phyloP scores from a whole-genome alignment of 1,140 invertebrate species.

The Papilio polyxenes region DNA sequence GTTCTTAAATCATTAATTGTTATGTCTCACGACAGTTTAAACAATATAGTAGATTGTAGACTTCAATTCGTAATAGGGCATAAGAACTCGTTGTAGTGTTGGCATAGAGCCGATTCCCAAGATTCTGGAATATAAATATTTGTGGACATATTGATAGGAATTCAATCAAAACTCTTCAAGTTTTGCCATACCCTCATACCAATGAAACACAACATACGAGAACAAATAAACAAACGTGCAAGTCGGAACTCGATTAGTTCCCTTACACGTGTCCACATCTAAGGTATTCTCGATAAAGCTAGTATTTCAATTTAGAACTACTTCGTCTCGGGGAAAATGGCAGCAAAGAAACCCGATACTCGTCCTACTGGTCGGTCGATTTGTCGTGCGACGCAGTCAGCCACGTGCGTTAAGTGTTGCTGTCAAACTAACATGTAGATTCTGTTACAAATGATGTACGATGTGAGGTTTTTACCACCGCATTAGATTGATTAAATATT shows the following conservation, averaged over 20 bases:
- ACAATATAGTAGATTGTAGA: too few species aligned
- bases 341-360: conserved; percentile 62
- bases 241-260: conserved; percentile 35
- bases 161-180: background rate
- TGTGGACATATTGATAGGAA: background rate
- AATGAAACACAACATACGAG: background rate
- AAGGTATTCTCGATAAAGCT: conserved; percentile 51
- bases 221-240: conserved; percentile 17
- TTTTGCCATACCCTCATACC: background rate
- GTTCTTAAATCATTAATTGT: too few species aligned
- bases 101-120: background rate
- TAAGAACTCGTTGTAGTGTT: too few species aligned
- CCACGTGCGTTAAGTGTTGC: conserved; percentile 44
- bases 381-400: conserved; percentile 48
- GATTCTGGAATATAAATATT: background rate
- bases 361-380: conserved; percentile 57
- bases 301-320: conserved; percentile 53
- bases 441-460: conserved; percentile 31
- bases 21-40: too few species aligned
- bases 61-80: too few species aligned
- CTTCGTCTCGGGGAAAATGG: conserved; percentile 49
- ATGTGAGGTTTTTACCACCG: conserved; percentile 1
- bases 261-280: conserved; percentile 49
- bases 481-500: background rate
- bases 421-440: conserved; percentile 20